These are phyloP conservation scores for Nasonia longicornis DNA, from an alignment of 1,140 invertebrate genomes.

Conservation along the genomic window DNA sequence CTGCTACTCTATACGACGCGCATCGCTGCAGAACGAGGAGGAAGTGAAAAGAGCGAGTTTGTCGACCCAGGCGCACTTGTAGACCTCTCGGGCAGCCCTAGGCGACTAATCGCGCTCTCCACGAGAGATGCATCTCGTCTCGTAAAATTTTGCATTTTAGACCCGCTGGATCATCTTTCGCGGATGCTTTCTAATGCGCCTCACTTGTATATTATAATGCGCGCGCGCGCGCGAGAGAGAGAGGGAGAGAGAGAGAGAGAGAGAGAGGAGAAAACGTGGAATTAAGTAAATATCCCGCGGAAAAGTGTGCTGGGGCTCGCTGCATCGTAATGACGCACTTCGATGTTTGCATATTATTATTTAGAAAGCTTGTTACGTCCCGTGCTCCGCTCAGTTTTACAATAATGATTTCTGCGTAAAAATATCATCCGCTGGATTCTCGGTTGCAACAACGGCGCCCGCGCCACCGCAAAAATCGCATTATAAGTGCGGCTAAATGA, in stretches of 20 bases:
- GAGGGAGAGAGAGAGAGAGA: no score
- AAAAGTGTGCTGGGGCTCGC: no score
- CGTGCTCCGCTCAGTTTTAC: neutral
- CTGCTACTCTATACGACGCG: neutral
- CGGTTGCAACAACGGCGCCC: neutral
- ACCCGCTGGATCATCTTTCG: constrained; percentile 7
- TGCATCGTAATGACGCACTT: no score
- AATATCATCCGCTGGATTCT: neutral
- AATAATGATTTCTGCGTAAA: neutral
- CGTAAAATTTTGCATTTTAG: neutral
- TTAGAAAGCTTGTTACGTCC: neutral
- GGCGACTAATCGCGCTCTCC: neutral
- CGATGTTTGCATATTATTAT: neutral
- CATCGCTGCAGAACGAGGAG: constrained; percentile 34
- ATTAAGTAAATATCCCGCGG: neutral
- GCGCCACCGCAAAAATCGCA: neutral
- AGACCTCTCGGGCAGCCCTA: neutral
- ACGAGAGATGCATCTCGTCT: neutral
- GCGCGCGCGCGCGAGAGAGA: no score
- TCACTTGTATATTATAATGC: neutral
- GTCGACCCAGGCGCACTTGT: constrained; percentile 34
- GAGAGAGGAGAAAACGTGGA: neutral
- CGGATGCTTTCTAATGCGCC: constrained; percentile 43
- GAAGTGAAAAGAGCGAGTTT: constrained; percentile 31
- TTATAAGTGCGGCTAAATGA: constrained; percentile 30